Evolutionary conservation across 1,140 invertebrate genomes (phyloP), one percentile per base, ranked within the genome.

Genomic region (Magallana angulata): DNA sequence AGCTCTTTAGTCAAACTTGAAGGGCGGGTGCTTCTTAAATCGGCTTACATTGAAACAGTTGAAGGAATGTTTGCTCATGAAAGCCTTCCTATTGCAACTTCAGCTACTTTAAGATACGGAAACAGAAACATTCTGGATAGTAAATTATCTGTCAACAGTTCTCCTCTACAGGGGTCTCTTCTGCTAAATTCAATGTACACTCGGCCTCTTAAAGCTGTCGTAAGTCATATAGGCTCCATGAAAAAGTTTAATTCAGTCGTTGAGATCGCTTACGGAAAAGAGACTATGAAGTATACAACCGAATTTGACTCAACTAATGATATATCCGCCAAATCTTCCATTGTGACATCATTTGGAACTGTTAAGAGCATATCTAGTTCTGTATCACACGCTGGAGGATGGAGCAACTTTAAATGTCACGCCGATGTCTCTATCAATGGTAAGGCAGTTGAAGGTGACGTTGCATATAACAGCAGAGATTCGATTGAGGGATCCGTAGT

Each of bases 1-100:
- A 88, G 84, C n/a, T 84, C 88, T 8, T 9, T 89, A 0, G 80
- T 24, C 14, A 84, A 84, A 18, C 30, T 82, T 36, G 88, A 89
- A 71, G 88, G 88, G 76, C 57, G 76, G 14, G 14, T 89, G 11
- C 11, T 80, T 30, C 18, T 86, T 6, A 68, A 86, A 48, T 83
- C 62, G 14, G 82, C 88, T 12, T 86, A 80, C n/a, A n/a, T 82
- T 7, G 57, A 86, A 57, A 86, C 62, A n/a, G 16, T 89, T 14
- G 86, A 86, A 18, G 85, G 84, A 7, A 82, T 58, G 18, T 71
- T 88, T 58, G 14, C 59, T 11, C 60, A 85, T 57, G 64, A 83
- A 36, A 64, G 48, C 11, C 30, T 48, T 60, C 80, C 59, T 30
- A 82, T 82, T 11, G 64, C 71, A 7, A 56, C 82, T 11, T 4